Percentiles rank a stretch among this genome's conserved stretches.
phyloP scores from a whole-genome alignment of 1,140 invertebrate genomes.

The Bilobella aurantiaca region DNA sequence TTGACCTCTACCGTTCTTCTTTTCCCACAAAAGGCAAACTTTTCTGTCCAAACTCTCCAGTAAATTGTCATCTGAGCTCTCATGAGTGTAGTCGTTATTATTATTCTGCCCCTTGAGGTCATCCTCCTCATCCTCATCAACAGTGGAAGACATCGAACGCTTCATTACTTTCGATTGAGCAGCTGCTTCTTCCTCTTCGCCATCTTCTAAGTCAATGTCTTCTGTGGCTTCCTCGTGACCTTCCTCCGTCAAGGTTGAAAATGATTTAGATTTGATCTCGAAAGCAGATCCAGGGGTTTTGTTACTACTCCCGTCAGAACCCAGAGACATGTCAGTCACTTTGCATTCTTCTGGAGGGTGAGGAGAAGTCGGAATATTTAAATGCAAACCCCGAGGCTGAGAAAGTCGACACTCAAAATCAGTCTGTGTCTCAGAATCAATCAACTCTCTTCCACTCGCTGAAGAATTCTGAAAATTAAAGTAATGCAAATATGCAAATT shows the following conservation, averaged over 20 bases:
- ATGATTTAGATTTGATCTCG: constrained; percentile 16
- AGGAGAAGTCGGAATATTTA: constrained; percentile 33
- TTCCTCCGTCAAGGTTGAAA: constrained; percentile 19
- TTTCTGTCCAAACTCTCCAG: constrained; percentile 30
- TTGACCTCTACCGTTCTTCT: constrained; percentile 18
- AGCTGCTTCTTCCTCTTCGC: not conserved
- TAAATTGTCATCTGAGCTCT: constrained; percentile 25
- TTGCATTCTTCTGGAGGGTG: constrained; percentile 26
- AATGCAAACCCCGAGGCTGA: constrained; percentile 22
- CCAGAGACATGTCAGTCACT: constrained; percentile 33
- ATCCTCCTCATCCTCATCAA: constrained; percentile 34
- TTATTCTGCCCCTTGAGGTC: constrained; percentile 28
- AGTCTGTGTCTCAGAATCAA: constrained; percentile 54
- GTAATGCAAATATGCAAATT: not conserved
- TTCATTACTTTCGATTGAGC: constrained; percentile 20
- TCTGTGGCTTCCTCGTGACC: constrained; percentile 17
- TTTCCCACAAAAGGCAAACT: constrained; percentile 26
- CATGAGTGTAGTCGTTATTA: constrained; percentile 33
- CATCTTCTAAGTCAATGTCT: not conserved
- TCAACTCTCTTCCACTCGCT: constrained; percentile 12
- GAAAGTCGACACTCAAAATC: constrained; percentile 38
- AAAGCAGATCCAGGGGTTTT: constrained; percentile 31
- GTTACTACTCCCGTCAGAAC: constrained; percentile 31
- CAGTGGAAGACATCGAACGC: constrained; percentile 23
- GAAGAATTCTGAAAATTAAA: not conserved